These are phyloP conservation scores for Tachuris rubrigastra DNA, from an alignment of 2,113 vertebrate genomes.

Conservation along the genomic window DNA sequence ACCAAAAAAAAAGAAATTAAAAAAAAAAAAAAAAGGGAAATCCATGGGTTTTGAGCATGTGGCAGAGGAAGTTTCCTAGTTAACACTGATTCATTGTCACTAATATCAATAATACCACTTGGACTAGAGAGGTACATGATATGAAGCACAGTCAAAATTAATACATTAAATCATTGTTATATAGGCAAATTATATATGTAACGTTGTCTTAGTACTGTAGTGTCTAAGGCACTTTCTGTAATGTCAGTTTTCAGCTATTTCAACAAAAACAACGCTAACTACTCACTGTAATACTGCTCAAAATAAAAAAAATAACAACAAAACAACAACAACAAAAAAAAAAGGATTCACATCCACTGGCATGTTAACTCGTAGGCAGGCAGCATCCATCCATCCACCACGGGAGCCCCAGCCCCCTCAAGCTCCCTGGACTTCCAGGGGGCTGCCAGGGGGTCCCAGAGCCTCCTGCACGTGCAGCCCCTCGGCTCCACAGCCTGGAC, in stretches of 20 bases:
- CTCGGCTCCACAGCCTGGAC: neutral
- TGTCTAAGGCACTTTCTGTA: constrained; percentile 98
- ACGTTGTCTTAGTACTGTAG: constrained; percentile 93
- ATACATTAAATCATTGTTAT: constrained; percentile 77
- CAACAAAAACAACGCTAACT: constrained; percentile 71
- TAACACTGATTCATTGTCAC: constrained; percentile 83
- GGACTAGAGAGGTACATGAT: constrained; percentile 78
- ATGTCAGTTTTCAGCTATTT: constrained; percentile 78
- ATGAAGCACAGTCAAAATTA: constrained; percentile 81
- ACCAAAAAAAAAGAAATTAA: constrained; percentile 88
- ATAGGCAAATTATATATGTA: constrained; percentile 79
- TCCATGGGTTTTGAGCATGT: constrained; percentile 66
- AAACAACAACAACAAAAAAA: neutral
- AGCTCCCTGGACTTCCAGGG: neutral
- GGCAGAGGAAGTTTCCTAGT: constrained; percentile 76
- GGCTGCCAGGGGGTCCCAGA: neutral
- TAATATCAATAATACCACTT: constrained; percentile 77
- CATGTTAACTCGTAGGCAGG: constrained; percentile 66
- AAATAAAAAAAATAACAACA: neutral
- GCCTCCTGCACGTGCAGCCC: neutral
- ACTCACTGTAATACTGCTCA: constrained; percentile 74
- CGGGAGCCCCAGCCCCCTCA: neutral
- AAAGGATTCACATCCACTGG: constrained; percentile 71
- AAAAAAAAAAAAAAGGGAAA: constrained; percentile 82
- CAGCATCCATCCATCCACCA: constrained; percentile 14